These are phyloP conservation scores for Lucilia sericata DNA, from an alignment of 1,140 invertebrate species.

Conservation along the genomic window DNA sequence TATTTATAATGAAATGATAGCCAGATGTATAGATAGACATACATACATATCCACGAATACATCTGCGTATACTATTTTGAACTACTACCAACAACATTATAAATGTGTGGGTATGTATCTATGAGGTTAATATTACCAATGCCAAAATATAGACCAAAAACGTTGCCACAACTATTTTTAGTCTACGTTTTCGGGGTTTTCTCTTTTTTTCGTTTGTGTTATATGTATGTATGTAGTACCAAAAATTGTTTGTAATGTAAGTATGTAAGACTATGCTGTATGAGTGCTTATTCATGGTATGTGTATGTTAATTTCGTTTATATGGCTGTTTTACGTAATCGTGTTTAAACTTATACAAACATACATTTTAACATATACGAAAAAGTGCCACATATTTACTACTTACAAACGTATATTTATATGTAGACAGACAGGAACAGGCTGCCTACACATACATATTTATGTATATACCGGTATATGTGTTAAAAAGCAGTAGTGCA, in stretches of 20 bases:
- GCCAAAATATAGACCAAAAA: conserved; percentile 10
- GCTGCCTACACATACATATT: background rate
- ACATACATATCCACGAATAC: background rate
- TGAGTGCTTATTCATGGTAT: background rate
- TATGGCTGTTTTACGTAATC: conserved; percentile 11
- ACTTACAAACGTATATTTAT: background rate
- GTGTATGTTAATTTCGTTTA: conserved; percentile 31
- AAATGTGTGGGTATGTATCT: background rate
- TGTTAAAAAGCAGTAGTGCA: background rate
- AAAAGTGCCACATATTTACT: too few species aligned
- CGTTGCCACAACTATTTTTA: conserved; percentile 22
- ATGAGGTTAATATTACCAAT: background rate
- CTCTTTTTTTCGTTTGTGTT: background rate
- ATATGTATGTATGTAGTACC: too few species aligned
- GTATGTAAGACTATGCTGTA: background rate
- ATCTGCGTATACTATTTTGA: background rate
- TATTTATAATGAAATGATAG: conserved; percentile 3
- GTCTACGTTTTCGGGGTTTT: background rate
- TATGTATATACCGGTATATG: too few species aligned
- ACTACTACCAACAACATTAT: background rate
- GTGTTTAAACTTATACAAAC: background rate
- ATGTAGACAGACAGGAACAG: background rate
- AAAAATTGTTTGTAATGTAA: background rate
- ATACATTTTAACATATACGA: background rate
- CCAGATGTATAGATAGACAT: background rate